phyloP scores from a whole-genome alignment of 1,140 invertebrate genomes.

The Riptortus pedestris region DNA sequence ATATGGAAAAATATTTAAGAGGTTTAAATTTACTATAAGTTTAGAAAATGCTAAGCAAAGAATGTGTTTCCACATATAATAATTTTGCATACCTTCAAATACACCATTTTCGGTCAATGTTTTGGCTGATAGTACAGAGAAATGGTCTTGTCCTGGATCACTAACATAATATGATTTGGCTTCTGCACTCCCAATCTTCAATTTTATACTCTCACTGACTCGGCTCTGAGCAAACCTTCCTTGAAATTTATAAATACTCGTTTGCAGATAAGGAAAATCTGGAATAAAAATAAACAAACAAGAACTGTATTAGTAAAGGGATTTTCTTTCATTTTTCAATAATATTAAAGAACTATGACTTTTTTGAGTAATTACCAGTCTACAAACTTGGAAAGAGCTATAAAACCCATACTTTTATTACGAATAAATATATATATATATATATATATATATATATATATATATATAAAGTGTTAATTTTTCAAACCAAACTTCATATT shows the following conservation, averaged over 20 bases:
- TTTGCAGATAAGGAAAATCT: conserved; percentile 22
- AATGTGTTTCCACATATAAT: no score
- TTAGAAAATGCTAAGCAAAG: no score
- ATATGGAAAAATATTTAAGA: no score
- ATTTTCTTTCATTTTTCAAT: no score
- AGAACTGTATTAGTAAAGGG: background rate
- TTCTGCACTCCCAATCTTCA: conserved; percentile 15
- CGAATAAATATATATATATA: no score
- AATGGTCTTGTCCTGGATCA: background rate
- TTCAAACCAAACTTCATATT: background rate
- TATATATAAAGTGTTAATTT: background rate
- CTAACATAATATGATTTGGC: conserved; percentile 8
- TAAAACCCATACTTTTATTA: no score
- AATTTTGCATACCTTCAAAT: conserved; percentile 6
- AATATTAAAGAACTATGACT: no score
- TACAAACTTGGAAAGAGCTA: no score
- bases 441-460: no score
- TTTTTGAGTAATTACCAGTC: no score
- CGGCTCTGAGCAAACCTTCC: conserved; percentile 15
- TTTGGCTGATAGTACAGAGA: background rate
- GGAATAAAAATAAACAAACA: conserved; percentile 6
- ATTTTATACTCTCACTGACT: conserved; percentile 24
- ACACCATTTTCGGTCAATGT: background rate
- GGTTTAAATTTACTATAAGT: no score
- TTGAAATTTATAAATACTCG: conserved; percentile 16